Base-by-base conservation (phyloP, 2,113 vertebrate species). In the Neolamprologus kungweensis region DNA sequence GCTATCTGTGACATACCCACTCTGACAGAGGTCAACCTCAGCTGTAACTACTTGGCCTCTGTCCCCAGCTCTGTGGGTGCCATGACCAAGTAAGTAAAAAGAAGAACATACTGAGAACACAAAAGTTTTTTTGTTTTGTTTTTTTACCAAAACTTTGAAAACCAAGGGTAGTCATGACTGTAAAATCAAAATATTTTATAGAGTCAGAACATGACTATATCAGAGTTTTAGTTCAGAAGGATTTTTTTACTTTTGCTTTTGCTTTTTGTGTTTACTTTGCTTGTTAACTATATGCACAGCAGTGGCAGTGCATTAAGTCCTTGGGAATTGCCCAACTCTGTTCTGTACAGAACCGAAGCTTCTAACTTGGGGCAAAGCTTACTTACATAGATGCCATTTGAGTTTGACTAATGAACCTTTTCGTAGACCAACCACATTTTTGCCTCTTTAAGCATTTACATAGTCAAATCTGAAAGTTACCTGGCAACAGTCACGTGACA, bases 1-100 rank as follows among this genome's bases (percentile, higher is more conserved):
- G 96, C 97, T 11, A 97, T 99, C 85, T 99, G 98, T 91, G 95
- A 94, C 91, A 98, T 99, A 91, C 95, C 97, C 54, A 98, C 97
- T 1, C 95, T 99, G 92, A 97, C 97, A 0, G 99, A 99, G 88
- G 97, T 99, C 94, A 99, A 99, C 14, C 96, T 99, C 94, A 99
- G 98, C 93, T 98, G 98, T 95, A 99, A 99, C 81, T 97, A 96
- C 91, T 96, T 99, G 90, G 94, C 87, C 92, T 96, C 84, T 2
- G 92, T 99, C 93, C 98, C 97, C 26, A 91, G 97, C 75, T 94
- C 94, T 6, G 97, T 98, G 31, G 97, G 97, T 65, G 95, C 96
- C 68, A 99, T 99, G 98, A 95, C 96, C 93, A 98, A 98, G 99
- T 98, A 93, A 84, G 98, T 97, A 94, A 73, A 54, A 86, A 35